phyloP scores from a whole-genome alignment of 2,797 vertebrate genomes.

The Columba guinea region DNA sequence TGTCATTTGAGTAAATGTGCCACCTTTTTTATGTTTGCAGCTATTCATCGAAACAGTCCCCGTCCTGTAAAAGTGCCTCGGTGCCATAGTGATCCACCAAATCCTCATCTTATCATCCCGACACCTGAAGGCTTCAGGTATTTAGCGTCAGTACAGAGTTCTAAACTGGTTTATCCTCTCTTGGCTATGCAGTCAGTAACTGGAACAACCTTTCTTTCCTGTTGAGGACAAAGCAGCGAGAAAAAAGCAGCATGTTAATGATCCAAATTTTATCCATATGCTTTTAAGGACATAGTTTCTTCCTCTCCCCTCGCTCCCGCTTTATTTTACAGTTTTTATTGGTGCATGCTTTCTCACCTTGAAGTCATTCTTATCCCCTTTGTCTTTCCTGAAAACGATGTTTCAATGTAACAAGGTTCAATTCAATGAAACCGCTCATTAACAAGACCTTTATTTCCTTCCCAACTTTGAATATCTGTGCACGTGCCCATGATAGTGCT shows the following conservation, averaged over 20 bases:
- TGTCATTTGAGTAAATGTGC: not conserved
- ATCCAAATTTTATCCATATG: not conserved
- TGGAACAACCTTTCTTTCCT: not conserved
- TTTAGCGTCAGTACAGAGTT: not conserved
- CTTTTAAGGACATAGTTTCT: not conserved
- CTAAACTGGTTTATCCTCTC: not conserved
- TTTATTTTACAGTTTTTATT: not conserved
- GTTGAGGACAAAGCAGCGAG: not conserved
- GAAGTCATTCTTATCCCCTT: not conserved
- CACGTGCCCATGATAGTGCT: not conserved
- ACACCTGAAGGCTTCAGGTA: conserved; percentile 96
- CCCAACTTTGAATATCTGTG: not conserved
- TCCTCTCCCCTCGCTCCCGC: accelerated
- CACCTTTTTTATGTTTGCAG: conserved; percentile 67
- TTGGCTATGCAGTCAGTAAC: not conserved
- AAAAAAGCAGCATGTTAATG: not conserved
- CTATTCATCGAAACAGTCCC: conserved; percentile 91
- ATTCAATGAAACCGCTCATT: not conserved
- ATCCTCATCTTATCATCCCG: conserved; percentile 94
- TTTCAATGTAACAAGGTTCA: not conserved
- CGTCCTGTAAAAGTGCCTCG: conserved; percentile 96
- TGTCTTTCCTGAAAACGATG: not conserved
- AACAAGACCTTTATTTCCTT: not conserved
- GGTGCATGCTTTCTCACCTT: not conserved
- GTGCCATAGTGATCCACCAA: conserved; percentile 97